Percentiles rank a stretch among this genome's conserved stretches.
phyloP scores from a whole-genome alignment of 2,888 invertebrate species.

The Drosophila nr. perissopoda region DNA sequence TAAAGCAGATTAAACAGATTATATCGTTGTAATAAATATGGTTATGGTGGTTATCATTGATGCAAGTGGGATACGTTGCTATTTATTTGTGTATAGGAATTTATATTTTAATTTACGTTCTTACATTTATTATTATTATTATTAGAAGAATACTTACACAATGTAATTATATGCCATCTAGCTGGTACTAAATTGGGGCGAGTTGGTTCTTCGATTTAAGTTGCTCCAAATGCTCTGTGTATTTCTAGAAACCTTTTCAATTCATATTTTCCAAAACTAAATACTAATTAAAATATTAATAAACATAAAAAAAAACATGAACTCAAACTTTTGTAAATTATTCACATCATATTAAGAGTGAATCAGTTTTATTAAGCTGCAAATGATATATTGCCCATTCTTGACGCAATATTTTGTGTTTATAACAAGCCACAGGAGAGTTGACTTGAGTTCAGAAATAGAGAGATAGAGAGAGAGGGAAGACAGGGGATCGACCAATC shows the following conservation, averaged over 20 bases:
- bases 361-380: background rate
- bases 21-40: constrained; percentile 23
- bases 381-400: constrained; percentile 14
- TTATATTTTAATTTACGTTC: too few species aligned
- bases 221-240: background rate
- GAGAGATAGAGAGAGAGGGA: background rate
- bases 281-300: background rate
- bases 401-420: constrained; percentile 42
- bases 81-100: background rate
- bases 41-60: constrained; percentile 1
- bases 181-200: background rate
- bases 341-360: background rate
- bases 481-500: constrained; percentile 31
- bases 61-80: constrained; percentile 7
- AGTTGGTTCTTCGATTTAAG: background rate
- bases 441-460: background rate
- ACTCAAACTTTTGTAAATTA: background rate
- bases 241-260: background rate
- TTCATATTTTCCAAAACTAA: background rate
- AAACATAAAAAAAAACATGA: too few species aligned
- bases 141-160: background rate
- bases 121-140: background rate
- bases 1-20: constrained; percentile 47
- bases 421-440: constrained; percentile 43
- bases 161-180: background rate